These are phyloP conservation scores for Linhomoeus sp. DNA, from an alignment of 2,888 invertebrate species.

Conservation along the genomic window DNA sequence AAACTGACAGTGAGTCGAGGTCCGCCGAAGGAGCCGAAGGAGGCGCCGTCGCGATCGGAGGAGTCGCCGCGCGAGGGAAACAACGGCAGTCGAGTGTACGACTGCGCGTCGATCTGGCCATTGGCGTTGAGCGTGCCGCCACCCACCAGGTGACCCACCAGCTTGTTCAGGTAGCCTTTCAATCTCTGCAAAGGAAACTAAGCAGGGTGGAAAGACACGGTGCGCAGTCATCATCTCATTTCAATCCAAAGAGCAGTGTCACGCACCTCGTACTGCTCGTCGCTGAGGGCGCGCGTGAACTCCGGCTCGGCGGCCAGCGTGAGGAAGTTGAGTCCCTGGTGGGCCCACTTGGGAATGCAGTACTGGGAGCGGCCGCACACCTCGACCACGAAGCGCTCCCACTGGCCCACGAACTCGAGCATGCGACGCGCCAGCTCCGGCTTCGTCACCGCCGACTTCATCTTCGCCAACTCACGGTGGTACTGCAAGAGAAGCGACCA, in stretches of 20 bases:
- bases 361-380: constrained; percentile 9
- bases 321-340: constrained; percentile 29
- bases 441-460: constrained; percentile 36
- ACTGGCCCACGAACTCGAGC: constrained; percentile 51
- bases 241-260: too few relatives aligned
- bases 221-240: too few relatives aligned
- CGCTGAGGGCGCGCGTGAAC: constrained; percentile 18
- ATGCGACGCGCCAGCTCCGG: constrained; percentile 40
- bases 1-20: too few relatives aligned
- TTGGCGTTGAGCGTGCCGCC: neutral
- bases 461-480: constrained; percentile 50
- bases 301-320: constrained; percentile 26
- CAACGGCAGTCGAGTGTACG: neutral
- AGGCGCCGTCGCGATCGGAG: neutral
- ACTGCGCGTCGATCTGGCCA: neutral
- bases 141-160: neutral
- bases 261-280: constrained; percentile 2
- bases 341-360: constrained; percentile 26
- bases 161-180: too few relatives aligned
- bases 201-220: too few relatives aligned
- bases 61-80: neutral
- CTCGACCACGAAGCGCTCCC: constrained; percentile 67
- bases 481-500: constrained; percentile 24
- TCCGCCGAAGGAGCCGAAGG: too few relatives aligned
- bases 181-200: too few relatives aligned